phyloP scores from a whole-genome alignment of 1,140 invertebrate genomes.

The Branchinecta lindahli region DNA sequence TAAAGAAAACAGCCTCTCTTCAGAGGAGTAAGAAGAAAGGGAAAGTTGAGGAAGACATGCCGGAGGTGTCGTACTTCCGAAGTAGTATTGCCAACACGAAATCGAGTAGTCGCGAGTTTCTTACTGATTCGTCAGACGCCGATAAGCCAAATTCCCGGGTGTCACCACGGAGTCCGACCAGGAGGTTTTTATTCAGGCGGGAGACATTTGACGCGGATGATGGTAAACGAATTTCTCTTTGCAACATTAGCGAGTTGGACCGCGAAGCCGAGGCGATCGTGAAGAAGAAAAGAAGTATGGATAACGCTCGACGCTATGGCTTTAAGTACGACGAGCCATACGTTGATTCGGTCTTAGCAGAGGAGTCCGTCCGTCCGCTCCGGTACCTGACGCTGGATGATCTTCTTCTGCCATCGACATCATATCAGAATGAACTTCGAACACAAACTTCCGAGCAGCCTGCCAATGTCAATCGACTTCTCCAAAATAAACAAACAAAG shows the following conservation, averaged over 20 bases:
- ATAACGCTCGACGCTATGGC: slow-evolving; percentile 24
- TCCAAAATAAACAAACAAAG: too few relatives aligned
- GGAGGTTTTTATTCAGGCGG: slow-evolving; percentile 29
- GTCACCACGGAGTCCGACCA: slow-evolving; percentile 29
- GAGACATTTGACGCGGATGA: slow-evolving; percentile 28
- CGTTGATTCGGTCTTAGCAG: background rate
- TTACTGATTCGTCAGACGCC: slow-evolving; percentile 22
- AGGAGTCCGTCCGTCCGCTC: background rate
- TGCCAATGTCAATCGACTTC: too few relatives aligned
- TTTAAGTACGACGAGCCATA: background rate
- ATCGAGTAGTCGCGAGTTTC: slow-evolving; percentile 21
- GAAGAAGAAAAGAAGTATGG: slow-evolving; percentile 37
- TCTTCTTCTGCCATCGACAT: background rate
- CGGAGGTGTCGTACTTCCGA: slow-evolving; percentile 25
- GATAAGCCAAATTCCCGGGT: slow-evolving; percentile 22
- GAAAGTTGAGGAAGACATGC: slow-evolving; percentile 25
- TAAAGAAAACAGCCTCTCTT: slow-evolving; percentile 20
- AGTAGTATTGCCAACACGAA: slow-evolving; percentile 16
- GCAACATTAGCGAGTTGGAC: slow-evolving; percentile 62
- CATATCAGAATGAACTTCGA: background rate
- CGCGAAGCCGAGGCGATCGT: slow-evolving; percentile 58
- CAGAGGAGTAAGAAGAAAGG: slow-evolving; percentile 24
- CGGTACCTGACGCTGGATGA: background rate
- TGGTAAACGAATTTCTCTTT: slow-evolving; percentile 43
- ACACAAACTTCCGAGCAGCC: too few relatives aligned